phyloP scores from a whole-genome alignment of 2,113 vertebrate genomes.

The Ceuthmochares aereus region DNA sequence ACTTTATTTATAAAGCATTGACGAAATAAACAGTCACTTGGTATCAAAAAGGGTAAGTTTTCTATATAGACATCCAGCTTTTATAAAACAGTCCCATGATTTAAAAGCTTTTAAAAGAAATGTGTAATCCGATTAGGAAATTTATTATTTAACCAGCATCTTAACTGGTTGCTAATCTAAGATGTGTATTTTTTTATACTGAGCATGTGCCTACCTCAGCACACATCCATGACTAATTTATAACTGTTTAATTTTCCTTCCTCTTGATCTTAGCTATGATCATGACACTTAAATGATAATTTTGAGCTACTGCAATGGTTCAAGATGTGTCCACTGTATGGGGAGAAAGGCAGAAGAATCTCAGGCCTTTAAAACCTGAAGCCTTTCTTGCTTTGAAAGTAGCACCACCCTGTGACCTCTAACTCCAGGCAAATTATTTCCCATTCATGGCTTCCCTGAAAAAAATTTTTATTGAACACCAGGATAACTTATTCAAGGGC shows the following conservation, averaged over 20 bases:
- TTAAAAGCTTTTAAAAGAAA: neutral
- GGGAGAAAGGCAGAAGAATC: neutral
- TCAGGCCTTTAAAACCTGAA: neutral
- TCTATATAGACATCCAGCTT: neutral
- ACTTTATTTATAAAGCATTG: constrained; percentile 70
- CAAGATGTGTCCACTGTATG: neutral
- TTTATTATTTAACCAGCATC: neutral
- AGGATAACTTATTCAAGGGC: neutral
- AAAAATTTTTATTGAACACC: neutral
- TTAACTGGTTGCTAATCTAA: neutral
- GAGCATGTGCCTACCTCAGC: neutral
- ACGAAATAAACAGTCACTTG: constrained; percentile 59
- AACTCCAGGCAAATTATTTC: neutral
- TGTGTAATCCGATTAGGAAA: neutral
- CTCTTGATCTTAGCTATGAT: neutral
- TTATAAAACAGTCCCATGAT: neutral
- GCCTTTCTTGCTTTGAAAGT: neutral
- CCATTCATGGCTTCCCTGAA: neutral
- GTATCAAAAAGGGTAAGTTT: constrained; percentile 28
- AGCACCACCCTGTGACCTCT: neutral
- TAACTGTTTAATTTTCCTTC: neutral
- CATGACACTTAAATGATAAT: neutral
- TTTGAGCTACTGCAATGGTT: neutral
- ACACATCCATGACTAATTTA: neutral
- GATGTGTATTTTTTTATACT: neutral